phyloP scores from a whole-genome alignment of 2,888 invertebrate species.

The Nephrotoma guestfalica region DNA sequence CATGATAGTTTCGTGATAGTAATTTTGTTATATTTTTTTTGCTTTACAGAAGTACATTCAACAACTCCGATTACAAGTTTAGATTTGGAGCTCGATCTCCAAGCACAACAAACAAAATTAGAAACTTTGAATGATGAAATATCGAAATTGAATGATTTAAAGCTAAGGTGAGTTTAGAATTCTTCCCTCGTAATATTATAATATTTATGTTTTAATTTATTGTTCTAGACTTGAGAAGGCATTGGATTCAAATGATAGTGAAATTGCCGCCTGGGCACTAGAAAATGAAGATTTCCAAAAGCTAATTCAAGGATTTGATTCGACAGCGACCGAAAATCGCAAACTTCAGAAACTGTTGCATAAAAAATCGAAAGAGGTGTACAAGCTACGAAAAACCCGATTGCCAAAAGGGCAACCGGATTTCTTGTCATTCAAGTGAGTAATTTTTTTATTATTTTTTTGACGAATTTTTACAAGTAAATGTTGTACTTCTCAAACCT shows the following conservation, averaged over 20 bases:
- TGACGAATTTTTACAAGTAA: too few relatives aligned
- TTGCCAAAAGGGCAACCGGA: slow-evolving; percentile 82
- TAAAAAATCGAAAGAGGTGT: slow-evolving; percentile 82
- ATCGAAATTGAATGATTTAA: slow-evolving; percentile 62
- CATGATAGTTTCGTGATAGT: background rate
- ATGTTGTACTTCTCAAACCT: too few relatives aligned
- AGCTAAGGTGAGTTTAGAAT: slow-evolving; percentile 37
- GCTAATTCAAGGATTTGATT: slow-evolving; percentile 37
- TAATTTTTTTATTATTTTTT: slow-evolving; percentile 17
- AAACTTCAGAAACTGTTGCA: slow-evolving; percentile 67
- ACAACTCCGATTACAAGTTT: slow-evolving; percentile 70
- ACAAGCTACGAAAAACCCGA: slow-evolving; percentile 73
- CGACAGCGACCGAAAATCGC: slow-evolving; percentile 38
- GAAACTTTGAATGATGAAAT: slow-evolving; percentile 76
- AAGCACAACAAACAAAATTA: slow-evolving; percentile 78
- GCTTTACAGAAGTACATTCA: slow-evolving; percentile 34
- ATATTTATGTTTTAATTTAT: background rate
- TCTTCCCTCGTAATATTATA: background rate
- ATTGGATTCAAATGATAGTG: slow-evolving; percentile 65
- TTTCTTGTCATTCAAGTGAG: slow-evolving; percentile 83
- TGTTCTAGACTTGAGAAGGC: slow-evolving; percentile 60
- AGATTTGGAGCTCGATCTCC: slow-evolving; percentile 81
- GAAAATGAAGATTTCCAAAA: slow-evolving; percentile 77
- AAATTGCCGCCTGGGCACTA: slow-evolving; percentile 71
- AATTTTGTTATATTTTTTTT: slow-evolving; percentile 8